These are phyloP conservation scores for Drosophila tani DNA, from an alignment of 1,140 invertebrate species.

Conservation along the genomic window DNA sequence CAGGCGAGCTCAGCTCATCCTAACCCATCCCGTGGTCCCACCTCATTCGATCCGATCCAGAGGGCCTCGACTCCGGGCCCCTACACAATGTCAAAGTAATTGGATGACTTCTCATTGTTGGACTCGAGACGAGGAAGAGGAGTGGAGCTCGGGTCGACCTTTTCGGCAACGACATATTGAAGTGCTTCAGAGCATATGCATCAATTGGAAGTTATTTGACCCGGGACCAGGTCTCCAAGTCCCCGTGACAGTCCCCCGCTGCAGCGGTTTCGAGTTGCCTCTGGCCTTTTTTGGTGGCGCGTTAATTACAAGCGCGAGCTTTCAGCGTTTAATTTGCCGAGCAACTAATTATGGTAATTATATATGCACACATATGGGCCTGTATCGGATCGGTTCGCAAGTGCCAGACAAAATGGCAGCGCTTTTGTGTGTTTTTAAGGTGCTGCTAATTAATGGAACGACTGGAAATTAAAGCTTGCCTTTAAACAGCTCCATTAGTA, in stretches of 20 bases:
- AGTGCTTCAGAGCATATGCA: constrained; percentile 70
- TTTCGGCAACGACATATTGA: constrained; percentile 58
- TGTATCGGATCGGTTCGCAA: constrained; percentile 10
- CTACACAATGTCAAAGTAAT: constrained; percentile 78
- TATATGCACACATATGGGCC: constrained; percentile 35
- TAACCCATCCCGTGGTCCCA: constrained; percentile 15
- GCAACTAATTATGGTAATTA: constrained; percentile 74
- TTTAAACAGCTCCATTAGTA: constrained; percentile 47
- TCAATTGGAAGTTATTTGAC: constrained; percentile 58
- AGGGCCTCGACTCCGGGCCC: constrained; percentile 21
- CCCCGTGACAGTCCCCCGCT: too few species aligned
- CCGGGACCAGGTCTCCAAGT: neutral
- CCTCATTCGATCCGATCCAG: constrained; percentile 18
- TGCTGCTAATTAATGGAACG: constrained; percentile 58
- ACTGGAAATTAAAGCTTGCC: constrained; percentile 41
- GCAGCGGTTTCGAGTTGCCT: constrained; percentile 14
- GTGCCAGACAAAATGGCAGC: constrained; percentile 71
- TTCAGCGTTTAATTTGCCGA: constrained; percentile 56
- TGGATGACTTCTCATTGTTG: constrained; percentile 74
- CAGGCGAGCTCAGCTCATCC: constrained; percentile 22
- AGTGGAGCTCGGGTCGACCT: constrained; percentile 17
- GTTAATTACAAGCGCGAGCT: constrained; percentile 64
- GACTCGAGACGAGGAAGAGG: neutral
- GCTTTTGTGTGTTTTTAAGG: constrained; percentile 17
- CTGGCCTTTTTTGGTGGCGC: constrained; percentile 30